Percentiles rank a stretch among this genome's conserved stretches.
Conservation (phyloP, 1,140 invertebrate species). For the Whitmania pigra region DNA sequence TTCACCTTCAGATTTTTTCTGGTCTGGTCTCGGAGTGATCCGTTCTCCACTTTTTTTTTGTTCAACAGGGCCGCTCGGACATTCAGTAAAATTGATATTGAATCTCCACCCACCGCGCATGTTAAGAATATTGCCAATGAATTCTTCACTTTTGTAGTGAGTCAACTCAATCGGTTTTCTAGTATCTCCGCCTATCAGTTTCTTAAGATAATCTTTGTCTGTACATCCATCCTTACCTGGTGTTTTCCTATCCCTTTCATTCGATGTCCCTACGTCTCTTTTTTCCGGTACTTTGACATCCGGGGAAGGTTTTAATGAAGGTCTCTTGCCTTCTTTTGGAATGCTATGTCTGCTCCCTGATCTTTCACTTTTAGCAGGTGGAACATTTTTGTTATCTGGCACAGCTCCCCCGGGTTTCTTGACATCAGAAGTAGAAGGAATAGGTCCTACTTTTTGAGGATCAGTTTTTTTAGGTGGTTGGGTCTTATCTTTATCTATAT, state of each 20-base stretch:
- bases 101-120: slow-evolving; percentile 5
- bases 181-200: neutral
- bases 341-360: neutral
- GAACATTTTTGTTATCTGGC: neutral
- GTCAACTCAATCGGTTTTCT: neutral
- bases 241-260: neutral
- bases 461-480: neutral
- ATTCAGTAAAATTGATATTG: slow-evolving; percentile 11
- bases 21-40: no score
- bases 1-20: no score
- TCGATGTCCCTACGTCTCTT: neutral
- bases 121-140: neutral
- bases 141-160: slow-evolving; percentile 13
- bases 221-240: neutral
- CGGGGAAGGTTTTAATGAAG: neutral
- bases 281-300: neutral
- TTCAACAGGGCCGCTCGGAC: neutral
- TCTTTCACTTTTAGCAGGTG: neutral
- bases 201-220: neutral
- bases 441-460: neutral
- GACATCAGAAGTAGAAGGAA: neutral
- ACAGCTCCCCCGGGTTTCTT: neutral
- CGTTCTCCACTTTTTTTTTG: neutral
- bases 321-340: neutral
- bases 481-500: no score